These are phyloP conservation scores for Netelia melanura DNA, from an alignment of 2,888 invertebrate genomes.

Conservation along the genomic window DNA sequence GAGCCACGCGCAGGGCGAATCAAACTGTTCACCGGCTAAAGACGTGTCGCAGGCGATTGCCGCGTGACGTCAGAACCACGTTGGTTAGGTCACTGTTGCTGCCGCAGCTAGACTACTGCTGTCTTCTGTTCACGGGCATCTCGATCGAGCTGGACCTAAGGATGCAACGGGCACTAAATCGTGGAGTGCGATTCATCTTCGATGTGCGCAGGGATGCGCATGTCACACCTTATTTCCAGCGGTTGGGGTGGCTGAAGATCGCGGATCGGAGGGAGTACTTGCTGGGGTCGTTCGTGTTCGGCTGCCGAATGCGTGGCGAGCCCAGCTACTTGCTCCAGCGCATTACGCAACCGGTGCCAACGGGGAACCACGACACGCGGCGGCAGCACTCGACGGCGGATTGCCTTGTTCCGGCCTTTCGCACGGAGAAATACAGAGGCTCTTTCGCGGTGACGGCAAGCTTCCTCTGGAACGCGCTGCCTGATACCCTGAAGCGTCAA, in stretches of 20 bases:
- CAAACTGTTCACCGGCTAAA: constrained; percentile 4
- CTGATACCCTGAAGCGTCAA: too few species aligned
- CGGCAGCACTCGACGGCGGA: too few species aligned
- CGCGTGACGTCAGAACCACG: background rate
- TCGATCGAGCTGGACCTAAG: constrained; percentile 18
- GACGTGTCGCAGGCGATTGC: constrained; percentile 8
- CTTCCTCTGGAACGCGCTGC: too few species aligned
- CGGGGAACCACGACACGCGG: too few species aligned
- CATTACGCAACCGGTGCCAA: too few species aligned
- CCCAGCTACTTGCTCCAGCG: too few species aligned
- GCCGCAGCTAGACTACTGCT: constrained; percentile 45
- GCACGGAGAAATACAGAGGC: too few species aligned
- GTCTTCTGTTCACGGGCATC: constrained; percentile 28
- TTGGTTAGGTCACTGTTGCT: constrained; percentile 25
- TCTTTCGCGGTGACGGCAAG: too few species aligned
- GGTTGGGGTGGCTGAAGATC: constrained; percentile 25
- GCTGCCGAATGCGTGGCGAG: too few species aligned
- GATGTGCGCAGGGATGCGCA: constrained; percentile 29
- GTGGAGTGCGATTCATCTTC: constrained; percentile 37
- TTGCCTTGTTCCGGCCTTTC: too few species aligned
- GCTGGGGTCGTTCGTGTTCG: background rate
- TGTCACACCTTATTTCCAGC: constrained; percentile 27
- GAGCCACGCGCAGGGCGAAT: background rate
- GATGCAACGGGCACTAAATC: constrained; percentile 25
- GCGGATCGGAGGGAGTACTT: background rate